Percentiles rank a stretch among this genome's conserved stretches.
Conservation (phyloP, 2,797 vertebrate species). For the Momotus momota region DNA sequence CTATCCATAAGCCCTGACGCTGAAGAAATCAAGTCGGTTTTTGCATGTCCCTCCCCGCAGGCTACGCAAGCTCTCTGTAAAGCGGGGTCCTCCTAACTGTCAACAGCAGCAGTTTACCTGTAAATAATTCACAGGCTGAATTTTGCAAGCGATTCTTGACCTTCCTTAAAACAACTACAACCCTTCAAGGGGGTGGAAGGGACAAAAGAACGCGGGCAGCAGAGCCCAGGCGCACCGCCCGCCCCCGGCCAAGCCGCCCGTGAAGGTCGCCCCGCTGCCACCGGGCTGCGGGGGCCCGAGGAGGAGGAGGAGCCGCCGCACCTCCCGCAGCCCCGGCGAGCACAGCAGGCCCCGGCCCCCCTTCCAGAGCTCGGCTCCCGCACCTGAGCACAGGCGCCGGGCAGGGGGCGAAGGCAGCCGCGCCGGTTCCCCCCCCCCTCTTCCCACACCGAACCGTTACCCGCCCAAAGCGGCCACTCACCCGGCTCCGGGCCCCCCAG, state of each 20-base stretch:
- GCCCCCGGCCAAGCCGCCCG: not conserved
- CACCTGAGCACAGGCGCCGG: too few species aligned
- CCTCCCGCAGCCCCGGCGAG: not conserved
- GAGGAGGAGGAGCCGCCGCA: not conserved
- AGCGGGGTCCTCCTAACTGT: not conserved
- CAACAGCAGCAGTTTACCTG: not conserved
- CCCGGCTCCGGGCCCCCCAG: not conserved
- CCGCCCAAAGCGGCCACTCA: not conserved
- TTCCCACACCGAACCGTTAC: not conserved
- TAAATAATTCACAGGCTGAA: not conserved
- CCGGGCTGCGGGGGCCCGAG: not conserved
- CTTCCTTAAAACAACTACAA: not conserved
- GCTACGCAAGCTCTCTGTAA: not conserved
- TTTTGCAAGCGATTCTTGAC: not conserved
- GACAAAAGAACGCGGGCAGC: not conserved
- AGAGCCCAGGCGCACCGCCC: not conserved
- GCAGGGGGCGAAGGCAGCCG: not conserved
- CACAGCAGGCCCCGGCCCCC: not conserved
- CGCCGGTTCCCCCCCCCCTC: not conserved
- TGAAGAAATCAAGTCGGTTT: not conserved
- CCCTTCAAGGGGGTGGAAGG: not conserved
- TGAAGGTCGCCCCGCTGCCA: constrained; percentile 73
- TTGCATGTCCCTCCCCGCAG: not conserved
- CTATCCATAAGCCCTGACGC: not conserved
- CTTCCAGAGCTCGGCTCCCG: not conserved